A percentile compares a stretch with the other conserved stretches of the same genome.
Evolutionary conservation across 2,888 invertebrate genomes (phyloP).

Genomic region (Drosophila formosana): DNA sequence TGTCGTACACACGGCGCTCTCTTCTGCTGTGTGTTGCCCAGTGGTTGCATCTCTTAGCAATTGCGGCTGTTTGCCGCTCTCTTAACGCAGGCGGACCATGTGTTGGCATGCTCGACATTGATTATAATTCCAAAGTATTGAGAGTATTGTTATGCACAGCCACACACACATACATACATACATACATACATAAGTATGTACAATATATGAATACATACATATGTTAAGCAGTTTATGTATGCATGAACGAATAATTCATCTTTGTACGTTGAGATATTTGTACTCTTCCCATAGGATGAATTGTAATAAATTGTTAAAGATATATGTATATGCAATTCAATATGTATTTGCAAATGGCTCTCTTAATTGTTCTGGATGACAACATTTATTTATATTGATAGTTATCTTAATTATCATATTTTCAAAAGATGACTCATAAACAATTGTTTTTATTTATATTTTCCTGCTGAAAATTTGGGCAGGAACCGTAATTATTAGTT

Average conservation of each 20-base stretch:
- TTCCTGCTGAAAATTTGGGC: neutral
- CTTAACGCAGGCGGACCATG: conserved; percentile 35
- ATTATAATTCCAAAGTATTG: conserved; percentile 34
- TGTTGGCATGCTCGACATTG: conserved; percentile 50
- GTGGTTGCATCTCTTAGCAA: conserved; percentile 21
- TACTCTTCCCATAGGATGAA: neutral
- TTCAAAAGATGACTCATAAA: neutral
- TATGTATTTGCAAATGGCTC: neutral
- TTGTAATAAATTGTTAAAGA: conserved; percentile 8
- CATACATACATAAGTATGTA: conserved; percentile 4
- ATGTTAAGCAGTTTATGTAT: conserved; percentile 13
- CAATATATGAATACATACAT: neutral
- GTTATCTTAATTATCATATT: neutral
- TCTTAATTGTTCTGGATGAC: conserved; percentile 4
- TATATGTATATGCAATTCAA: neutral
- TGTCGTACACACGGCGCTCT: conserved; percentile 17
- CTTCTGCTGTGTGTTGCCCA: neutral
- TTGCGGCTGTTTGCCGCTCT: conserved; percentile 26
- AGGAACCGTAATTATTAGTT: no score
- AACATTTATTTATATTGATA: neutral
- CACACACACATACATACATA: conserved; percentile 15
- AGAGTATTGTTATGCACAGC: neutral
- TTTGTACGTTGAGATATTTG: neutral
- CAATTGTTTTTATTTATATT: neutral
- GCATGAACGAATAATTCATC: conserved; percentile 9